Base-by-base conservation (phyloP, 1,140 invertebrate genomes). In the Drosophila funebris region DNA sequence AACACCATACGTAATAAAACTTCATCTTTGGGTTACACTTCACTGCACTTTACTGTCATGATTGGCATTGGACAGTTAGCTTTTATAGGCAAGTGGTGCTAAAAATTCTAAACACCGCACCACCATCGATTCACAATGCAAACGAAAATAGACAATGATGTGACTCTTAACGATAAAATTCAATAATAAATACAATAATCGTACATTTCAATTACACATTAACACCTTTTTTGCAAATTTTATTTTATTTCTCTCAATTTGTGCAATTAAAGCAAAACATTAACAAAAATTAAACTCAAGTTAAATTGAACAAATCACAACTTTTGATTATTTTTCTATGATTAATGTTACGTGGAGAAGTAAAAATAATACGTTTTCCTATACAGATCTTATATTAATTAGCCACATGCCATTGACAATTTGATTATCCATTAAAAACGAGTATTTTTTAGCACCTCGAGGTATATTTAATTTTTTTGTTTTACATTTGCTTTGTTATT, bases 131-230 rank as follows among this genome's bases (percentile, higher is more conserved):
- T 64, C 82, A 69, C 56, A 76, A 62, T 50, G 48, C 11, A 22
- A 57, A 72, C 44, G 48, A 57, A 70, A 73, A 24, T 50, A 52
- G 46, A 54, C 53, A 74, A 57, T 63, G 48, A 66, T 57, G 16
- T 7, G 48, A 16, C 14, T 18, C 48, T 58, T 72, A 82, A 69
- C 73, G 64, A 69, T 63, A 66, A 52, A 72, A 84, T 66, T 57
- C 60, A 80, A 84, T 80, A 27, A 24, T 82, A 71, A 73, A 79
- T 83, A 48, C 27, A 48, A 48, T 48, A 13, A 24, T 48, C 48
- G 16, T 75, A 73, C 71, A 74, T 73, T 89, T 89, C 81, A 89
- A 89, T 89, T 88, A 70, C 69, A 83, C 50, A 83, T 88, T 83
- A 78, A 60, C 79, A 75, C 79, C 29, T 44, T 64, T 53, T 29